Conservation (phyloP, 2,888 invertebrate genomes). For the Proisotoma minuta region DNA sequence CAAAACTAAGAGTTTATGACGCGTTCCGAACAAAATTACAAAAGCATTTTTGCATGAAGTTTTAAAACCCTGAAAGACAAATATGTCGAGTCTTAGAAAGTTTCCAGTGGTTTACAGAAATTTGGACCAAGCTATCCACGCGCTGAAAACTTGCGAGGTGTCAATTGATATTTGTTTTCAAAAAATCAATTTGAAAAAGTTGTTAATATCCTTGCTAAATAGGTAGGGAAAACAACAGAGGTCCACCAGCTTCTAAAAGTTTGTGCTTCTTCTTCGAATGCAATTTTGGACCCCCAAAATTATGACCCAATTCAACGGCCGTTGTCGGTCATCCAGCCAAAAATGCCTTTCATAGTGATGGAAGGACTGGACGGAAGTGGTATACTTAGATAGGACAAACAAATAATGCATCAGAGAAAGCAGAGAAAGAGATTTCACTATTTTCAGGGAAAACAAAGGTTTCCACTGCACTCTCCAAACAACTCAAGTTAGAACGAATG, state of each 20-base stretch:
- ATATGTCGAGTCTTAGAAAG: constrained; percentile 4
- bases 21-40: no score
- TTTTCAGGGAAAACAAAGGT: constrained; percentile 52
- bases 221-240: constrained; percentile 37
- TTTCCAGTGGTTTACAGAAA: constrained; percentile 43
- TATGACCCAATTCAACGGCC: constrained; percentile 29
- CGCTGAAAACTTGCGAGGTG: constrained; percentile 39
- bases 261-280: constrained; percentile 28
- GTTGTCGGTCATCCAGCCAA: constrained; percentile 45
- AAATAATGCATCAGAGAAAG: not conserved
- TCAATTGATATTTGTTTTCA: constrained; percentile 13
- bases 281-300: constrained; percentile 35
- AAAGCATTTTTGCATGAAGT: no score
- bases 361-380: constrained; percentile 56
- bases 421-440: not conserved
- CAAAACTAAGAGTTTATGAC: no score
- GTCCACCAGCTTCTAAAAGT: constrained; percentile 42
- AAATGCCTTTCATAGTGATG: constrained; percentile 52
- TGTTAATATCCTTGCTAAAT: not conserved
- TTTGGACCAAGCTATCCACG: constrained; percentile 38
- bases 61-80: no score
- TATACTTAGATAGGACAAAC: constrained; percentile 32
- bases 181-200: not conserved
- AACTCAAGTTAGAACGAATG: constrained; percentile 49
- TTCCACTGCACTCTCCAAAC: constrained; percentile 50